Evolutionary conservation across 2,888 invertebrate species (phyloP), one percentile per base, ranked within the genome.

Genomic region (Drepanosiphum platanoidis): DNA sequence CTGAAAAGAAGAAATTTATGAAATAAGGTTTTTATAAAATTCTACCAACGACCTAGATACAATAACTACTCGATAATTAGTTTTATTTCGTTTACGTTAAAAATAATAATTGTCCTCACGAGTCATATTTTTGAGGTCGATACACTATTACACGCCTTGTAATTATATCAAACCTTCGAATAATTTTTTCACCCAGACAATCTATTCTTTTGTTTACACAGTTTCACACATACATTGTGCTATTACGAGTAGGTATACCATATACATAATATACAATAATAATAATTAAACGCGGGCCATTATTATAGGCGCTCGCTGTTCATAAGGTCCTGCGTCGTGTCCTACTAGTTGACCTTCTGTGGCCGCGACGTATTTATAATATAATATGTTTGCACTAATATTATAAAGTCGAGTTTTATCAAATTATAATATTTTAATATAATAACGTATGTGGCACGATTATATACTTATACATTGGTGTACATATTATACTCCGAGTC

Each of bases 141-240:
- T 70, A 30, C 46, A 80, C 52, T 81, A 58, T 39, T 46, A 68
- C 64, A 39, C 36, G 36, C 52, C 27, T 80, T 70, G 36, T 78
- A 66, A 80, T 80, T 68, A 68, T 36, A 80, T 58, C 27, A 22
- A 80, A 80, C 80, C 80, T 80, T 81, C 70, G 58, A 79, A 79
- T 79, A 79, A 79, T 68, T 68, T 39, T 75, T 70, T 68, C 46
- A 22, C 70, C 11, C 27, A 30, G 36, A 71, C 70, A 79, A 79
- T 66, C 34, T 36, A 70, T 80, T 80, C 52, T 58, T 70, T 81
- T 81, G 80, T 71, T 81, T 39, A 71, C 30, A 36, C 52, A 30
- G 18, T 81, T 81, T 81, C 70, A 58, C 80, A 81, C 80, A 81
- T 70, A 70, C 18, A 27, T 32, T 32, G 34, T 8, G 36, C n/a